Evolutionary conservation across 2,888 invertebrate species (phyloP).

Genomic region (Muscina levida): DNA sequence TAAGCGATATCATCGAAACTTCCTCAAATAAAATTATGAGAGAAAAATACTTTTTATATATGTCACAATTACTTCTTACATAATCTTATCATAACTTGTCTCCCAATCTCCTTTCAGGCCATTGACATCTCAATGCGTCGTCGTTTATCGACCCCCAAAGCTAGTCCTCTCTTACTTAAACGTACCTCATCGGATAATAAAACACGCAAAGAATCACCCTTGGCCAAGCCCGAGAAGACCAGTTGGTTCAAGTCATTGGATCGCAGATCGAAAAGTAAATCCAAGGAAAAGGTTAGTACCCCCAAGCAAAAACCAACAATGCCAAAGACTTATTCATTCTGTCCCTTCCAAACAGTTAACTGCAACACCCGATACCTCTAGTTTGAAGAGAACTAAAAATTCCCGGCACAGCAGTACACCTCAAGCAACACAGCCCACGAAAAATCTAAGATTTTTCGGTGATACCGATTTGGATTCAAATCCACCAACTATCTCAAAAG

Average conservation of each 20-base stretch:
- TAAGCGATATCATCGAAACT: no score
- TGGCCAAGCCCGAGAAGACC: conserved; percentile 81
- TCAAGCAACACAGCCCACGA: conserved; percentile 75
- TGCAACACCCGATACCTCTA: conserved; percentile 72
- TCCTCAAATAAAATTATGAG: no score
- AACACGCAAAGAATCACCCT: conserved; percentile 77
- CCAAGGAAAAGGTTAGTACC: conserved; percentile 75
- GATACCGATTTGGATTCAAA: conserved; percentile 90
- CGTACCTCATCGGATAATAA: conserved; percentile 81
- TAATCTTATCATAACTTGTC: no score
- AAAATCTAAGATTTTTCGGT: conserved; percentile 90
- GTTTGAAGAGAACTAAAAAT: conserved; percentile 74
- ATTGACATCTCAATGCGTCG: conserved; percentile 86
- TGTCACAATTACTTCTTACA: no score
- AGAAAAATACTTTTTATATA: no score
- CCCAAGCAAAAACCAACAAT: background rate
- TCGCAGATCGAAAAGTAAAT: conserved; percentile 86
- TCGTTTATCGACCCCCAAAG: conserved; percentile 88
- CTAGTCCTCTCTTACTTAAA: conserved; percentile 83
- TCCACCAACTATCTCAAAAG: conserved; percentile 81
- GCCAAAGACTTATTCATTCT: no score
- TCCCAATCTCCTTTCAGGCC: conserved; percentile 68
- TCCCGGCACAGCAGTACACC: conserved; percentile 60
- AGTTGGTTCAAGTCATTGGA: conserved; percentile 91
- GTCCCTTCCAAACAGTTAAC: conserved; percentile 73